Base-by-base conservation (phyloP, 2,888 invertebrate species). In the Drepana falcataria region DNA sequence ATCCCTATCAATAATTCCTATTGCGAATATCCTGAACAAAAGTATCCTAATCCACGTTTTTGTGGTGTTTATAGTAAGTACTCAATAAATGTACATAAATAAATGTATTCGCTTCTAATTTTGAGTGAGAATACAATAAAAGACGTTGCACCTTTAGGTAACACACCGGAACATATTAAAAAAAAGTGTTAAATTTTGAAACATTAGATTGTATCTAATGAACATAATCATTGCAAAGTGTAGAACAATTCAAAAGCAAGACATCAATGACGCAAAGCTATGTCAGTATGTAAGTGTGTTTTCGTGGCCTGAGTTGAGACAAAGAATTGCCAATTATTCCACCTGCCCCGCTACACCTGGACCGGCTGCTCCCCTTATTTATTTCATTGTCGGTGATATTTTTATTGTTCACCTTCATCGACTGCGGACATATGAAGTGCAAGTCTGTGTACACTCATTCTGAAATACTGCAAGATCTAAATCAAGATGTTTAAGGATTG, bases 291-390 rank as follows among this genome's bases (percentile, higher is more conserved):
- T 21, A 21, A 21, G 76, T 73, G 69, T 72, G 80, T 79, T 82
- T 81, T 79, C 71, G 75, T 68, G 73, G 79, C 77, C 76, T 77
- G 76, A 75, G 68, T 74, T 83, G 85, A 89, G 87, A 90, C 90
- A 90, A 91, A 90, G 91, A 88, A 87, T 90, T 83, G 90, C 83
- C 89, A 89, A 89, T 91, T 88, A 90, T 85, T 90, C 84, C 91
- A 90, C 90, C 91, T 91, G 91, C 88, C 83, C 78, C 79, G 72
- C 77, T 76, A 81, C 91, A 89, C 83, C 90, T 90, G 90, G 85
- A 70, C 83, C 85, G 85, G 85, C 81, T 86, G 85, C 75, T 85
- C 82, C 84, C 87, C 87, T 88, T 88, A 88, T 91, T 90, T 90
- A 87, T 88, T 88, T 87, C 86, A 84, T 77, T 84, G 84, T 73